These are phyloP conservation scores for Portunus trituberculatus DNA, from an alignment of 1,140 invertebrate species.

Conservation along the genomic window DNA sequence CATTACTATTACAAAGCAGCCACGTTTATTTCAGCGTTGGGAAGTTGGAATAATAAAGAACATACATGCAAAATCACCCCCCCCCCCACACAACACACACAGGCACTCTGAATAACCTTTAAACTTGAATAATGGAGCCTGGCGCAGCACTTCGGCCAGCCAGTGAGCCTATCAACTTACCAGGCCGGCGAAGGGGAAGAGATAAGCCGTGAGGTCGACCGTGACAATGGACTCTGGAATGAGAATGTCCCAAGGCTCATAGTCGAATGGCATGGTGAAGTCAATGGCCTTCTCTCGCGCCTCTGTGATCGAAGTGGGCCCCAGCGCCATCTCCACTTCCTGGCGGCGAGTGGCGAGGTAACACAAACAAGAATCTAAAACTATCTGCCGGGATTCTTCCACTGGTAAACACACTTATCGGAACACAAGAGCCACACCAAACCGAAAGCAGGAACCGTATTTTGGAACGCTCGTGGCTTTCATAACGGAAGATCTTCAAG, in stretches of 20 bases:
- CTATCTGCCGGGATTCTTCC: not conserved
- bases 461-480: too few relatives aligned
- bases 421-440: not conserved
- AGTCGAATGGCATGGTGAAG: conserved; percentile 64
- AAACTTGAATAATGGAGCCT: too few relatives aligned
- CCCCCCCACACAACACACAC: too few relatives aligned
- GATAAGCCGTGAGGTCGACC: conserved; percentile 61
- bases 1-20: too few relatives aligned
- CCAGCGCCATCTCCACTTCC: conserved; percentile 63
- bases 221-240: conserved; percentile 55
- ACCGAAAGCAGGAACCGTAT: too few relatives aligned
- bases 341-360: not conserved
- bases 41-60: too few relatives aligned
- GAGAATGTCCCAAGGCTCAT: conserved; percentile 66
- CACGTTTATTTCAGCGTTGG: too few relatives aligned
- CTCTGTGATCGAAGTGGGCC: conserved; percentile 65
- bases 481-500: too few relatives aligned
- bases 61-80: too few relatives aligned
- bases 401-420: not conserved
- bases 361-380: not conserved
- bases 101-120: too few relatives aligned
- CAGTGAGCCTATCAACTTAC: conserved; percentile 35
- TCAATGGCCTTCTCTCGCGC: conserved; percentile 60
- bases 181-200: conserved; percentile 56
- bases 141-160: not conserved